phyloP scores from a whole-genome alignment of 2,797 vertebrate species.

The Botia almorhae region DNA sequence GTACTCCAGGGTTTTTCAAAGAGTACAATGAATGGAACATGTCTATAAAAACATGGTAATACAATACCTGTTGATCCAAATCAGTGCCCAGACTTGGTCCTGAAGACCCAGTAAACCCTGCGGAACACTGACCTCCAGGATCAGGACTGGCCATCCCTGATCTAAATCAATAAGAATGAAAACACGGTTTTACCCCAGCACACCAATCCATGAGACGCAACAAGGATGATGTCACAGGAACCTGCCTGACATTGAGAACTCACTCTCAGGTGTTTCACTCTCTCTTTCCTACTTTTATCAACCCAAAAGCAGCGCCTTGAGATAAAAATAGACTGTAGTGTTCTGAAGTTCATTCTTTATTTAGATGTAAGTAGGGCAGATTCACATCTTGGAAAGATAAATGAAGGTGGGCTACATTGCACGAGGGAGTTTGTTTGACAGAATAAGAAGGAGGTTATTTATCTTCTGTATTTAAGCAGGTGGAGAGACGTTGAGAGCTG shows the following conservation, averaged over 20 bases:
- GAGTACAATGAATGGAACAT: too few species aligned
- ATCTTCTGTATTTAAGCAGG: too few species aligned
- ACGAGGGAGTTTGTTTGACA: not conserved
- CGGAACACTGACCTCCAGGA: too few species aligned
- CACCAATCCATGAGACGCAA: not conserved
- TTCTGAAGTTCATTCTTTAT: conserved; percentile 36
- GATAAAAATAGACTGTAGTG: conserved; percentile 46
- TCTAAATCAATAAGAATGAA: too few species aligned
- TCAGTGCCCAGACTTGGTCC: too few species aligned
- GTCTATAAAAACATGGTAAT: too few species aligned
- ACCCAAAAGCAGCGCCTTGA: conserved; percentile 21
- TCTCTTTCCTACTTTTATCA: conserved; percentile 22
- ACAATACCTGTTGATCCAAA: too few species aligned
- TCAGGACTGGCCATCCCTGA: too few species aligned
- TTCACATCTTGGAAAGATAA: conserved; percentile 54
- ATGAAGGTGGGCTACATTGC: conserved; percentile 23
- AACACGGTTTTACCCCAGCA: too few species aligned
- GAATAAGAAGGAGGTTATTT: not conserved
- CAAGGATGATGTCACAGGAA: not conserved
- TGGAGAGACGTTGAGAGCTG: too few species aligned
- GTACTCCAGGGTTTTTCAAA: too few species aligned
- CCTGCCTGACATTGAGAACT: not conserved
- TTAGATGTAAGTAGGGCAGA: conserved; percentile 54
- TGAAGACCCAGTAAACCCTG: too few species aligned
- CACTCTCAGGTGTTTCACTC: conserved; percentile 12